Conservation (phyloP, 2,113 vertebrate genomes). For the Castor canadensis region DNA sequence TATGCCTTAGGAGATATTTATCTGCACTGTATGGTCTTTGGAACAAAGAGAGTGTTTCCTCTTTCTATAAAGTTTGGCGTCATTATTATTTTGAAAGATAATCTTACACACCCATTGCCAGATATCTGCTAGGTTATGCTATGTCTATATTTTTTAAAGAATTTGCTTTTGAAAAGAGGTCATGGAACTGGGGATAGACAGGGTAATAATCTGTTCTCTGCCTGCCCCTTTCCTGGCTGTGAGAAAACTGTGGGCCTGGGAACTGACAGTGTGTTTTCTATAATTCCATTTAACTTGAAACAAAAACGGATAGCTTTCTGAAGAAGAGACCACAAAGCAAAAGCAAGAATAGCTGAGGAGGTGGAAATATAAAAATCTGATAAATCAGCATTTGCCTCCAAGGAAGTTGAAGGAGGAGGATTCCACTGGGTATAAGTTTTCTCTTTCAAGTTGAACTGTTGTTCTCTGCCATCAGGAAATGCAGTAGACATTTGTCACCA, state of each 20-base stretch:
- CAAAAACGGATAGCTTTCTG: constrained; percentile 32
- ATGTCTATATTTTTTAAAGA: constrained; percentile 48
- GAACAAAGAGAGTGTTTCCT: constrained; percentile 69
- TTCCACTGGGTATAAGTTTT: constrained; percentile 17
- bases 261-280: constrained; percentile 57
- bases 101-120: not conserved
- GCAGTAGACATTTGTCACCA: constrained; percentile 70
- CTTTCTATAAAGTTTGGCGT: constrained; percentile 57
- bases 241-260: constrained; percentile 60
- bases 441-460: constrained; percentile 57
- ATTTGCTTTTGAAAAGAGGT: constrained; percentile 55
- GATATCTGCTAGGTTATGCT: constrained; percentile 43
- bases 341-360: not conserved
- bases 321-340: constrained; percentile 12
- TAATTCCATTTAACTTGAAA: constrained; percentile 45
- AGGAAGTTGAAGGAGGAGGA: not conserved
- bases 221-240: constrained; percentile 40
- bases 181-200: not conserved
- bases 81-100: constrained; percentile 73
- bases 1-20: constrained; percentile 58
- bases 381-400: constrained; percentile 58
- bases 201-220: not conserved
- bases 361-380: not conserved
- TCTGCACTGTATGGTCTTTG: constrained; percentile 41
- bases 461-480: constrained; percentile 66